phyloP scores from a whole-genome alignment of 2,797 vertebrate genomes.

The Lycodopsis pacificus region DNA sequence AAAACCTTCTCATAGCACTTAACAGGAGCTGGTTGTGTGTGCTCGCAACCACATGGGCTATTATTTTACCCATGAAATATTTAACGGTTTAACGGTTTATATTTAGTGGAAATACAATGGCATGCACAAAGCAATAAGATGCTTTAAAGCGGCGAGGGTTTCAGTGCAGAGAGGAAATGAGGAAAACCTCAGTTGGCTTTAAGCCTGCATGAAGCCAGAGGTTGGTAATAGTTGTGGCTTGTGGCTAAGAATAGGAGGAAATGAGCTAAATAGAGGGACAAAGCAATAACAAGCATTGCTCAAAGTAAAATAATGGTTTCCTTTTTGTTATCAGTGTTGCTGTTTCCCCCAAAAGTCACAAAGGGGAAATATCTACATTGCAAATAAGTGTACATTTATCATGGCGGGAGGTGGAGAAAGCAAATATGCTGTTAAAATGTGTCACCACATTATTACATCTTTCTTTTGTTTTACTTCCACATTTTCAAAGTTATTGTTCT shows the following conservation, averaged over 20 bases:
- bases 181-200: background rate
- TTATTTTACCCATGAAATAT: slow-evolving; percentile 70
- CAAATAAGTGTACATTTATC: background rate
- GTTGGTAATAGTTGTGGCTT: slow-evolving; percentile 20
- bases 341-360: background rate
- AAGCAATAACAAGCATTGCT: background rate
- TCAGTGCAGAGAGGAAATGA: slow-evolving; percentile 14
- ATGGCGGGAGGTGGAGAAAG: background rate
- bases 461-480: background rate
- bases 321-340: background rate
- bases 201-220: background rate
- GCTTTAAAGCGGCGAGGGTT: slow-evolving; percentile 29
- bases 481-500: background rate
- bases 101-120: slow-evolving; percentile 52
- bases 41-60: slow-evolving; percentile 48
- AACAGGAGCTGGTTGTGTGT: slow-evolving; percentile 40
- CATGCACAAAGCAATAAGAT: slow-evolving; percentile 21
- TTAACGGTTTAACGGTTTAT: slow-evolving; percentile 50
- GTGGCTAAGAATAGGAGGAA: slow-evolving; percentile 12
- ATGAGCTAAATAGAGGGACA: background rate
- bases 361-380: background rate
- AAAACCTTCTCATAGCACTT: slow-evolving; percentile 56
- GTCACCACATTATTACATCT: background rate
- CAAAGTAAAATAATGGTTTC: background rate
- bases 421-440: background rate